Base-by-base conservation (phyloP, 2,113 vertebrate genomes). In the Phainopepla nitens region DNA sequence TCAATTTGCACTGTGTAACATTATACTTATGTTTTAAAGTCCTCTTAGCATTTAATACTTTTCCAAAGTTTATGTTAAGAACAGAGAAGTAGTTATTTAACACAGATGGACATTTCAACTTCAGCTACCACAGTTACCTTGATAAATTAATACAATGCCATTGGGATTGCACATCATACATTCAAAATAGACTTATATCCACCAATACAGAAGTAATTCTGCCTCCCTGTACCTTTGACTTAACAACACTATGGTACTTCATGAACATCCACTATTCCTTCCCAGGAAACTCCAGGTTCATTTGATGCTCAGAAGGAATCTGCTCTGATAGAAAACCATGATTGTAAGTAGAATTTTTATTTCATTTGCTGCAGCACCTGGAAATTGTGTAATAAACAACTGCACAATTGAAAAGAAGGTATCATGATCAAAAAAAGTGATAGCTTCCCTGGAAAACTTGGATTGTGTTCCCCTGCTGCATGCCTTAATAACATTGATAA, bases 381-480 rank as follows among this genome's bases (percentile, higher is more conserved):
- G 72, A 96, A 93, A 93, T 58, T 84, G 56, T 64, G 70, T 75
- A 92, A 96, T 93, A 96, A 96, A 82, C 66, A 94, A 86, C 89
- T 82, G 53, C 66, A 85, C 61, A 88, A 86, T 53, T 90, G 82
- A 92, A 96, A 93, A 94, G 82, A 93, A 69, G 49, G 70, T 79
- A 90, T 62, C 75, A 41, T 88, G 86, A 92, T 88, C 47, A 90
- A 85, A 94, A 64, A 27, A 64, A 83, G 56, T 92, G 82, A 95
- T 93, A 93, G 61, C 36, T 82, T 93, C 49, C 53, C 44, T 93
- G 79, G 65, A 85, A 96, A 93, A 82, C 75, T 25, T 82, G 85
- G 66, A 88, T 76, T 90, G 44, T 68, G 24, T 93, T 44, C 57
- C 84, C 65, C 51, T 64, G 49, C 53, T 92, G 62, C 57, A 90